Conservation (phyloP, 1,140 invertebrate genomes). For the Drosophila busckii region DNA sequence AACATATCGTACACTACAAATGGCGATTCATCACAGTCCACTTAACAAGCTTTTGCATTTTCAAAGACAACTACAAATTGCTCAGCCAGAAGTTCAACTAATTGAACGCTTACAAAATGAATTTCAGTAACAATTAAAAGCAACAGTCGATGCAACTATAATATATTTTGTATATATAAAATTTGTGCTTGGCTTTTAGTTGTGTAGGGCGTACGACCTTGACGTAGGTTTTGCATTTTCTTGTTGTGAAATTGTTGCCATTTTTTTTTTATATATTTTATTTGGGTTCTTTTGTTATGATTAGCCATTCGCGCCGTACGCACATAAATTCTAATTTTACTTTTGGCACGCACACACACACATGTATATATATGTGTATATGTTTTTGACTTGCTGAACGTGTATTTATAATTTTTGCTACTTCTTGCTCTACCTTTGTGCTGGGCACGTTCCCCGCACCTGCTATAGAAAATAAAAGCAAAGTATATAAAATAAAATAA, state of each 20-base stretch:
- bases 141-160: no score
- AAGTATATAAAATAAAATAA: slow-evolving; percentile 10
- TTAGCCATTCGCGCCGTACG: slow-evolving; percentile 69
- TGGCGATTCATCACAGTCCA: slow-evolving; percentile 75
- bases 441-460: slow-evolving; percentile 31
- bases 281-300: slow-evolving; percentile 62
- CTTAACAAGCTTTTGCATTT: slow-evolving; percentile 75
- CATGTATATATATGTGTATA: slow-evolving; percentile 7
- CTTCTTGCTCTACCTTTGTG: slow-evolving; percentile 20
- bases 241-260: slow-evolving; percentile 12
- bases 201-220: slow-evolving; percentile 34
- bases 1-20: slow-evolving; percentile 47
- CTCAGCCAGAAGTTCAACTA: slow-evolving; percentile 4
- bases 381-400: slow-evolving; percentile 33
- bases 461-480: slow-evolving; percentile 40
- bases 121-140: no score
- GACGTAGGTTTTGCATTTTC: slow-evolving; percentile 34
- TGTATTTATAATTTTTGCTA: slow-evolving; percentile 44
- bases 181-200: not conserved
- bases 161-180: not conserved
- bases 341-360: slow-evolving; percentile 53
- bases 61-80: slow-evolving; percentile 44
- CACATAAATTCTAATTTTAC: slow-evolving; percentile 75
- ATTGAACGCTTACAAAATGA: no score
- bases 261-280: slow-evolving; percentile 24